These are phyloP conservation scores for Achatina immaculata DNA, from an alignment of 1,140 invertebrate species.

Conservation along the genomic window DNA sequence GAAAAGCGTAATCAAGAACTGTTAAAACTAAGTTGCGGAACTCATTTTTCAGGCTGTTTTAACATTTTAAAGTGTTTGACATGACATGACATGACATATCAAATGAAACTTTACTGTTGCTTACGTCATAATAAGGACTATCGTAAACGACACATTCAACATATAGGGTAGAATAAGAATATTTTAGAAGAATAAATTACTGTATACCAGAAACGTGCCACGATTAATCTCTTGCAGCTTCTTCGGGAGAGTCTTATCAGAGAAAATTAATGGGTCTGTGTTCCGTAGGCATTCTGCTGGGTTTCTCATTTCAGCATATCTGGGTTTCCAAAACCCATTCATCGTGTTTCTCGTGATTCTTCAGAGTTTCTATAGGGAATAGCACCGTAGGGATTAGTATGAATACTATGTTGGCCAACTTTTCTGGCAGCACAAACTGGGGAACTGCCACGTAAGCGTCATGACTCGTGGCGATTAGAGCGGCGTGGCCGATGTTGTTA, in stretches of 20 bases:
- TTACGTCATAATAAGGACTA: slow-evolving; percentile 8
- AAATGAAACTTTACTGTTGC: neutral
- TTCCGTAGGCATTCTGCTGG: neutral
- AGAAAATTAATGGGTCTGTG: neutral
- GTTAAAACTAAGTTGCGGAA: neutral
- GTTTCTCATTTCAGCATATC: neutral
- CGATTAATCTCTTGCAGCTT: slow-evolving; percentile 18
- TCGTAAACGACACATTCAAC: slow-evolving; percentile 38
- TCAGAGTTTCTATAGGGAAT: neutral
- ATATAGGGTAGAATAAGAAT: slow-evolving; percentile 40
- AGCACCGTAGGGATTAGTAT: slow-evolving; percentile 1
- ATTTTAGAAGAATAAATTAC: neutral
- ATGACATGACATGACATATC: slow-evolving; percentile 6
- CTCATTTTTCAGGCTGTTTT: neutral
- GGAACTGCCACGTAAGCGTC: slow-evolving; percentile 21
- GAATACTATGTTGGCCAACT: neutral
- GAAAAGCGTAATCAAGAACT: neutral
- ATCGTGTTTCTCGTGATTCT: neutral
- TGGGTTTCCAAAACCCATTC: neutral
- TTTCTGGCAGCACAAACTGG: neutral
- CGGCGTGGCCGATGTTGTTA: slow-evolving; percentile 31
- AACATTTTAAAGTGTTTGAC: neutral
- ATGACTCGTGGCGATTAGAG: slow-evolving; percentile 23
- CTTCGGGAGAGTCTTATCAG: slow-evolving; percentile 1
- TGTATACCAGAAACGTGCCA: slow-evolving; percentile 34